Evolutionary conservation across 2,113 vertebrate genomes (phyloP).

Genomic region (Choloepus hoffmanni): DNA sequence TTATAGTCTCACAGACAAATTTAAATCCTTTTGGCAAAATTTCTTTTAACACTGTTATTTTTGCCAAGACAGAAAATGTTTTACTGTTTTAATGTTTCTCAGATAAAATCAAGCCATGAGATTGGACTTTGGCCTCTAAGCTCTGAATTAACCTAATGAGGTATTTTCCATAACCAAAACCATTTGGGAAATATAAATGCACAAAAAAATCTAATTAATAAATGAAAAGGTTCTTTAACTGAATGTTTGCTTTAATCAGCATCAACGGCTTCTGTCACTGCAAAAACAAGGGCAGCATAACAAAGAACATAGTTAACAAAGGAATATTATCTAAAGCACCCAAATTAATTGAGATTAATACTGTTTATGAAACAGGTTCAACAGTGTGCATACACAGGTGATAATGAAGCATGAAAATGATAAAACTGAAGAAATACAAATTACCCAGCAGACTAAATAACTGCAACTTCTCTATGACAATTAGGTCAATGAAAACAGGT

Average conservation of each 20-base stretch:
- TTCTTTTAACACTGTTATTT: background rate
- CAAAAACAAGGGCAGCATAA: conserved; percentile 52
- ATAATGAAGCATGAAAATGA: conserved; percentile 65
- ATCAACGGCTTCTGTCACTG: conserved; percentile 1
- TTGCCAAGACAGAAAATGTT: conserved; percentile 42
- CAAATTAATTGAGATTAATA: conserved; percentile 75
- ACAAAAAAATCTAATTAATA: conserved; percentile 47
- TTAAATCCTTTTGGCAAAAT: conserved; percentile 27
- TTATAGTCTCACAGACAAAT: background rate
- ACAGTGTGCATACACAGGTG: conserved; percentile 17
- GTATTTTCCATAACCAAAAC: conserved; percentile 6
- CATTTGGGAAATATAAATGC: conserved; percentile 34
- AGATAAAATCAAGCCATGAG: conserved; percentile 31
- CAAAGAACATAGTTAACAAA: conserved; percentile 66
- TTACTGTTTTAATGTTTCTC: conserved; percentile 29
- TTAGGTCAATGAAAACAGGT: conserved; percentile 23
- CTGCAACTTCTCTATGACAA: conserved; percentile 17
- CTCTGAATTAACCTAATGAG: conserved; percentile 43
- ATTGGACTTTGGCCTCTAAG: background rate
- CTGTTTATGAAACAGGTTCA: conserved; percentile 54
- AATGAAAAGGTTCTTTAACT: conserved; percentile 32
- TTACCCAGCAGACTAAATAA: conserved; percentile 60
- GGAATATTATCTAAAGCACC: conserved; percentile 69
- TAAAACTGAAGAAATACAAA: conserved; percentile 61
- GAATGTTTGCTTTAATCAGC: conserved; percentile 61